Percentiles rank a stretch among this genome's conserved stretches.
These are phyloP conservation scores for Drosophila pseudoananassae DNA, from an alignment of 1,140 invertebrate genomes.

Conservation along the genomic window DNA sequence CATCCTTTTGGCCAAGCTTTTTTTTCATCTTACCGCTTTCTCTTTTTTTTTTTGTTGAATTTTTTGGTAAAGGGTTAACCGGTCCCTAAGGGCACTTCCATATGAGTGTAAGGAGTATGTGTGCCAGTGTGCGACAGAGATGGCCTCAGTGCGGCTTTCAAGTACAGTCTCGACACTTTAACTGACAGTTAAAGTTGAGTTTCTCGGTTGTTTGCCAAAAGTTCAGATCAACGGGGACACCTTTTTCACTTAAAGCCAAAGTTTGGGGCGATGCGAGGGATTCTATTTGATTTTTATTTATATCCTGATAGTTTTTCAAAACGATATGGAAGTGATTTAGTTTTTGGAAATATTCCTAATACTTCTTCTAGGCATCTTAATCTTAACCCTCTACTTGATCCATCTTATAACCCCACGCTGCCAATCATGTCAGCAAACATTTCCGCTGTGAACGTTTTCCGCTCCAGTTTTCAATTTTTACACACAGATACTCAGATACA, in stretches of 20 bases:
- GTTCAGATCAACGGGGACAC: conserved; percentile 6
- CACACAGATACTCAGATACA: conserved; percentile 5
- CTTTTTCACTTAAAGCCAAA: background rate
- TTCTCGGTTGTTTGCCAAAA: conserved; percentile 37
- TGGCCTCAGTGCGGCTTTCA: conserved; percentile 31
- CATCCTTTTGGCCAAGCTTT: conserved; percentile 41
- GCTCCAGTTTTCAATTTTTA: conserved; percentile 80
- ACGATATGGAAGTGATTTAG: too few species aligned
- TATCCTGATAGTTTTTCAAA: too few species aligned
- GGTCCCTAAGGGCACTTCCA: conserved; percentile 56
- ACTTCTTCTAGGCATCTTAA: too few species aligned
- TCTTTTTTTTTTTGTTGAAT: conserved; percentile 10
- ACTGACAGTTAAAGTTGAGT: conserved; percentile 70
- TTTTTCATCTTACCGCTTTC: background rate
- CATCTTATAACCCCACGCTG: conserved; percentile 40
- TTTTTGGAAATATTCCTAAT: too few species aligned
- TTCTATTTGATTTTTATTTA: conserved; percentile 4
- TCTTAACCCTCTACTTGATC: background rate
- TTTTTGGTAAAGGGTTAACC: conserved; percentile 65
- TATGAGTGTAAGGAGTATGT: conserved; percentile 10
- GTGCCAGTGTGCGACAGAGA: conserved; percentile 29
- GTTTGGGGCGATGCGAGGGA: conserved; percentile 1
- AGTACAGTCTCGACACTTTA: conserved; percentile 74
- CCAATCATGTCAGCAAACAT: conserved; percentile 64
- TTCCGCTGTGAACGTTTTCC: conserved; percentile 74